Evolutionary conservation across 2,888 invertebrate genomes (phyloP).

Genomic region (Anagyrus pseudococci): DNA sequence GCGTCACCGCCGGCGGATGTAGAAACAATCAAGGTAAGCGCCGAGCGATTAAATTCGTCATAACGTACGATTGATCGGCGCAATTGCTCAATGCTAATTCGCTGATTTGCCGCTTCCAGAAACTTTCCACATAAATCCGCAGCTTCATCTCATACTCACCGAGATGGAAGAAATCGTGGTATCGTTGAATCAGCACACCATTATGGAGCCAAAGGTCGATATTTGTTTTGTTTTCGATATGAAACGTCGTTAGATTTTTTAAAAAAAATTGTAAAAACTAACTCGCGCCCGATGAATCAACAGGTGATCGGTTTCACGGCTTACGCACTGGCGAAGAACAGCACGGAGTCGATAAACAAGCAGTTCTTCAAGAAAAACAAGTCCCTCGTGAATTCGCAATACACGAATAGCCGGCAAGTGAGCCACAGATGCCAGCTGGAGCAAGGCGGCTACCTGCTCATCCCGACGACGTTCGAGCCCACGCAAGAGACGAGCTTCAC

Average conservation of each 20-base stretch:
- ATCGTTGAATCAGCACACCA: conserved; percentile 87
- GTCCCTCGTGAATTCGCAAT: conserved; percentile 86
- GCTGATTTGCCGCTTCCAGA: conserved; percentile 63
- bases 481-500: conserved; percentile 90
- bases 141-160: conserved; percentile 79
- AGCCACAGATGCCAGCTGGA: conserved; percentile 80
- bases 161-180: conserved; percentile 85
- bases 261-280: background rate
- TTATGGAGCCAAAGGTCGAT: conserved; percentile 86
- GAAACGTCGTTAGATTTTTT: too few species aligned
- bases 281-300: background rate
- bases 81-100: background rate
- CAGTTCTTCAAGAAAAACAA: conserved; percentile 86
- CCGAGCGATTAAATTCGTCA: background rate
- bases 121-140: conserved; percentile 93
- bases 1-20: conserved; percentile 90
- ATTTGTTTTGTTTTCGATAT: background rate
- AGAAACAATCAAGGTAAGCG: conserved; percentile 77
- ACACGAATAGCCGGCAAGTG: conserved; percentile 90
- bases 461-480: conserved; percentile 92
- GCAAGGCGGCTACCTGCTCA: conserved; percentile 81
- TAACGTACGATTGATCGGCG: background rate
- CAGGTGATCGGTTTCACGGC: conserved; percentile 85
- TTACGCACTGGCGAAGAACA: conserved; percentile 75
- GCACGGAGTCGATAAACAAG: conserved; percentile 78